Percentiles rank a stretch among this genome's conserved stretches.
Evolutionary conservation across 2,888 invertebrate genomes (phyloP).

Genomic region (Caenorhabditis sp.): DNA sequence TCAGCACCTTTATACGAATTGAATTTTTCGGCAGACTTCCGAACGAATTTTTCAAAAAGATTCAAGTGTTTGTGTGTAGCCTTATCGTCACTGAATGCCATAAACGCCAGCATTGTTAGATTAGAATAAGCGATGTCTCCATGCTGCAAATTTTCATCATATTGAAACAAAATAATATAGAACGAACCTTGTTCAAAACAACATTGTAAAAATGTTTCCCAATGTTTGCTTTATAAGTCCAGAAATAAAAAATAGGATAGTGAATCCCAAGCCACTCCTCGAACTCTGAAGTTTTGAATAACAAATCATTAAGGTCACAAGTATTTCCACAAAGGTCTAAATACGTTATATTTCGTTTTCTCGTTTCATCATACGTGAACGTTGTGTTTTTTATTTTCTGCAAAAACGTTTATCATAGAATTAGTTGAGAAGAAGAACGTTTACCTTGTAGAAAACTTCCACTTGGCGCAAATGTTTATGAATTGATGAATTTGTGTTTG

Average conservation of each 20-base stretch:
- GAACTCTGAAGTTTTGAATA: constrained; percentile 46
- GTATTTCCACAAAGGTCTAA: constrained; percentile 49
- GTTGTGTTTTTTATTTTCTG: constrained; percentile 22
- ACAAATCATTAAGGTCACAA: constrained; percentile 53
- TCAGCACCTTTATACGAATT: background rate
- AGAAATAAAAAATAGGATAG: constrained; percentile 43
- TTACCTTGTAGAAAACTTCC: constrained; percentile 44
- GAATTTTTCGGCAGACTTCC: constrained; percentile 30
- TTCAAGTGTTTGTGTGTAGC: constrained; percentile 37
- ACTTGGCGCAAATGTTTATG: constrained; percentile 38
- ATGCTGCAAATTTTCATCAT: background rate
- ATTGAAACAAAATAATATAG: background rate
- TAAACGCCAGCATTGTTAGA: constrained; percentile 51
- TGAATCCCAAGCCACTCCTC: constrained; percentile 22
- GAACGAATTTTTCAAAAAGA: constrained; percentile 41
- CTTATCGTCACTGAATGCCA: constrained; percentile 52
- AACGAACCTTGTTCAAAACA: background rate
- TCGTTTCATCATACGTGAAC: constrained; percentile 17
- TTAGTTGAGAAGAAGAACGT: background rate
- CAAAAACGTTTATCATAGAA: constrained; percentile 4
- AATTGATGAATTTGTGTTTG: constrained; percentile 19
- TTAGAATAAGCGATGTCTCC: constrained; percentile 34
- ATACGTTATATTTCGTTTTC: constrained; percentile 35
- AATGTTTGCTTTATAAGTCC: constrained; percentile 55
- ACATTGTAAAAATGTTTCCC: constrained; percentile 56